Evolutionary conservation across 2,113 vertebrate species (phyloP).

Genomic region (Lates calcarifer): DNA sequence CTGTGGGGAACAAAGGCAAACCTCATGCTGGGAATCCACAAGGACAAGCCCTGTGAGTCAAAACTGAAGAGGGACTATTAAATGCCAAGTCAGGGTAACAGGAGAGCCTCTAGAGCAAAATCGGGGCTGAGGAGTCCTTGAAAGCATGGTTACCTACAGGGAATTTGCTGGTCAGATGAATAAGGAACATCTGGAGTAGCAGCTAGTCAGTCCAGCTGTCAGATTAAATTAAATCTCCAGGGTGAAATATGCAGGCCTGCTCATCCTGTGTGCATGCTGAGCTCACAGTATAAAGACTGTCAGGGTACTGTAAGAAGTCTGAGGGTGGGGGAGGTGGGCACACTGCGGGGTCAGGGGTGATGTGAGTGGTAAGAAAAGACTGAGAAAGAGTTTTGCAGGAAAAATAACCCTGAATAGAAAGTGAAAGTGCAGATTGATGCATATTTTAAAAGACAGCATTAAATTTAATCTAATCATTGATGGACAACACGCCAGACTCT

Average conservation of each 20-base stretch:
- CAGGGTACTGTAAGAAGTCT: neutral
- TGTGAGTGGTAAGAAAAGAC: neutral
- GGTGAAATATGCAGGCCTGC: slow-evolving; percentile 44
- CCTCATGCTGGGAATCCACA: slow-evolving; percentile 12
- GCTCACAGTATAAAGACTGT: slow-evolving; percentile 35
- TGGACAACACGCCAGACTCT: neutral
- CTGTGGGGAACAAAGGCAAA: slow-evolving; percentile 10
- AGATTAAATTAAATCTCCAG: slow-evolving; percentile 60
- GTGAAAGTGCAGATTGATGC: neutral
- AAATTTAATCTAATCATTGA: neutral
- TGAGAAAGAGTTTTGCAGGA: neutral
- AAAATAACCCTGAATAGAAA: neutral
- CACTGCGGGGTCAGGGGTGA: neutral
- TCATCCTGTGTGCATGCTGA: slow-evolving; percentile 52
- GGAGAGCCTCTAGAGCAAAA: slow-evolving; percentile 4
- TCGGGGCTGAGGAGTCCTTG: slow-evolving; percentile 44
- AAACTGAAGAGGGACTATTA: slow-evolving; percentile 17
- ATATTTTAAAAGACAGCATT: neutral
- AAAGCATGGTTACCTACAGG: slow-evolving; percentile 56
- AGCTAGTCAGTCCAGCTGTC: slow-evolving; percentile 68
- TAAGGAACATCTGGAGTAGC: slow-evolving; percentile 67
- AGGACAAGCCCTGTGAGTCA: neutral
- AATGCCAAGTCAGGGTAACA: slow-evolving; percentile 44
- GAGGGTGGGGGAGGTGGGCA: slow-evolving; percentile 26
- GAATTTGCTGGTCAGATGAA: slow-evolving; percentile 48